Base-by-base conservation (phyloP, 64 coral and sea anemone genomes). In the Hydrozoanthus tunicans region DNA sequence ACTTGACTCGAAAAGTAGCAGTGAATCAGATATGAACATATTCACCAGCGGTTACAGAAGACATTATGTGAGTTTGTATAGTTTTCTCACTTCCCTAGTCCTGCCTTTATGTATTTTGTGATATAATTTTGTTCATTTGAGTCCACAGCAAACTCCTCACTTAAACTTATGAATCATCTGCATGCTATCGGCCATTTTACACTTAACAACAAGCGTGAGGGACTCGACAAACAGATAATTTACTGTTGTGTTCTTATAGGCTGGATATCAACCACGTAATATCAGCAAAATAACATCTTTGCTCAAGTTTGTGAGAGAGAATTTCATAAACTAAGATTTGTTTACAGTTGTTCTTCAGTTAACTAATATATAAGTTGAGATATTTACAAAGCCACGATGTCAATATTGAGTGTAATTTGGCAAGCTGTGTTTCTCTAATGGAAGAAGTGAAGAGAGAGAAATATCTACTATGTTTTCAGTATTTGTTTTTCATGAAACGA, bases 1-100 rank as follows among this genome's bases (percentile, higher is more conserved):
- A 0, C 54, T 88, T 8, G 84, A 73, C 32, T 88, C 68, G 10
- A 70, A 26, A 5, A 88, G 78, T 62, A 80, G 84, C 68, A 59
- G 67, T 7, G 69, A 88, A 0, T 59, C 68, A 6, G 84, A 75
- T 25, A 64, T 68, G 17, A 83, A 62, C 27, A 88, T 88, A 69
- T 59, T 88, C 14, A 69, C 84, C 1, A 88, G 67, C 54, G 84
- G 84, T 7, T 88, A 88, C 56, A 58, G 84, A 13, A 20, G 84
- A 15, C 84, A 88, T 43, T 74, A 88, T 74, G 84, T 88, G 26
- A 74, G 84, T 88, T 75, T 12, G 10, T 4, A 13, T 3, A 58
- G 7, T 4, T 10, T 65, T 10, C 13, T 57, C 24, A 51, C 64
- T 51, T 82, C 32, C 32, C 32, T 43, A 43, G 32, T 43, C 32